A percentile compares a stretch with the other conserved stretches of the same genome.
These are phyloP conservation scores for Ceratina australensis DNA, from an alignment of 1,140 invertebrate species.

Conservation along the genomic window DNA sequence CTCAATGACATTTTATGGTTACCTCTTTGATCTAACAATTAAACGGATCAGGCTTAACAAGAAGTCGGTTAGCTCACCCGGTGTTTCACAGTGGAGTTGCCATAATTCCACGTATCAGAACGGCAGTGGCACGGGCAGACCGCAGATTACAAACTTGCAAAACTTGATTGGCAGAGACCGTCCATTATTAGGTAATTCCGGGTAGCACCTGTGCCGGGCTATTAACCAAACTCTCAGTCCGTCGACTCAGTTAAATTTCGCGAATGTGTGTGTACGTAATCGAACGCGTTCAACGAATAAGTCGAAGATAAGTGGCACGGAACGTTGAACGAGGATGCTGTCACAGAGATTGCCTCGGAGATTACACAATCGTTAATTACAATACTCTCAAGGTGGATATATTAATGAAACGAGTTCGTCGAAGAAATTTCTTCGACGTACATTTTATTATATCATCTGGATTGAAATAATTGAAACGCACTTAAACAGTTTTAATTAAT, in stretches of 20 bases:
- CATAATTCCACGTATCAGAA: slow-evolving; percentile 9
- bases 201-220: slow-evolving; percentile 38
- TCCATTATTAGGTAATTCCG: slow-evolving; percentile 34
- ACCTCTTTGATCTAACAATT: neutral
- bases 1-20: neutral
- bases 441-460: too few species aligned
- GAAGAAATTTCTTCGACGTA: too few species aligned
- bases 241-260: slow-evolving; percentile 5
- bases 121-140: slow-evolving; percentile 5
- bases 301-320: too few species aligned
- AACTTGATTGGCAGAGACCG: slow-evolving; percentile 27
- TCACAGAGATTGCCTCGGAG: neutral
- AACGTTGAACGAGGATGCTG: neutral
- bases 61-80: neutral
- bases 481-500: too few species aligned
- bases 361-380: neutral
- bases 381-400: neutral
- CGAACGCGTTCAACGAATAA: too few species aligned
- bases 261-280: too few species aligned
- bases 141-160: slow-evolving; percentile 37
- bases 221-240: slow-evolving; percentile 27
- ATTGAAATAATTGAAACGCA: too few species aligned
- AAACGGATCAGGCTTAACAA: slow-evolving; percentile 22
- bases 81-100: neutral
- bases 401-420: slow-evolving; percentile 2